Conservation (phyloP, 1,140 invertebrate genomes). For the Anoplophora glabripennis region DNA sequence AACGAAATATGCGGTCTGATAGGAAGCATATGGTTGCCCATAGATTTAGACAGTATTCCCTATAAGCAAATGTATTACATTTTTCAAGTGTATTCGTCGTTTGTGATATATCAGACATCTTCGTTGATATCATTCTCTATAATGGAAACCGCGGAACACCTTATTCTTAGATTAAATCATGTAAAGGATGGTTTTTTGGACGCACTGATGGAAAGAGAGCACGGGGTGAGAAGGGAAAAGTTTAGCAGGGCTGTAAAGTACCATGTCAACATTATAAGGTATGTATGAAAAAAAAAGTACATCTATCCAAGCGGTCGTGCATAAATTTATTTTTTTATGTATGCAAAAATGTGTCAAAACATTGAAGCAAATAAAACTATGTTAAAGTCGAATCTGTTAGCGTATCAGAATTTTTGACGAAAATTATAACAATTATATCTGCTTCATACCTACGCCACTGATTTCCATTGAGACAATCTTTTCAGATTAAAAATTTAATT, state of each 20-base stretch:
- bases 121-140: constrained; percentile 7
- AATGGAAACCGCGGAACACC: constrained; percentile 8
- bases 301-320: no score
- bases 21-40: constrained; percentile 4
- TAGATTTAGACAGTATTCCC: constrained; percentile 8
- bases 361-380: no score
- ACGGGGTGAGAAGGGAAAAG: neutral
- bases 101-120: constrained; percentile 4
- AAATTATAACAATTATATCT: no score
- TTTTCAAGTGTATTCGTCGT: constrained; percentile 3
- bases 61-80: constrained; percentile 1
- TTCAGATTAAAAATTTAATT: no score
- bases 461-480: no score
- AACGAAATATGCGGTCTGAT: constrained; percentile 9
- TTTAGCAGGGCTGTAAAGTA: constrained; percentile 1
- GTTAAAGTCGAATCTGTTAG: no score
- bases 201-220: neutral
- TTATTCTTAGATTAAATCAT: constrained; percentile 8
- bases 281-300: no score
- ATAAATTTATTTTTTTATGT: no score
- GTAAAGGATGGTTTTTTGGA: constrained; percentile 5
- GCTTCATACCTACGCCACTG: no score
- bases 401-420: no score
- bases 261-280: neutral
- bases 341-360: no score